Conservation (phyloP, 2,113 vertebrate genomes). For the Felis catus region DNA sequence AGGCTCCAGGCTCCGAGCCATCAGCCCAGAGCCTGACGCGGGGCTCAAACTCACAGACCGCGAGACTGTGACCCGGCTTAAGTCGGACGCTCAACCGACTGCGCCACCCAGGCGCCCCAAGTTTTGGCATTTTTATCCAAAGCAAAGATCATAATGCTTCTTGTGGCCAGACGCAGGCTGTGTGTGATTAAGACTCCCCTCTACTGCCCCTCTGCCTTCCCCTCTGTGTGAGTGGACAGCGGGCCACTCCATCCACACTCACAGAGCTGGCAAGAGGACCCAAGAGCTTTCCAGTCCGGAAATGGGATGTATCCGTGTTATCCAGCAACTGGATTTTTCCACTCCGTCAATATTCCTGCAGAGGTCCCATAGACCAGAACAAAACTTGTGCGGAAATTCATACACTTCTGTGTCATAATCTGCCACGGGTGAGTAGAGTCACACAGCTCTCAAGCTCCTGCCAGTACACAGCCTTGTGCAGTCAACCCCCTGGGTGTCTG, state of each 20-base stretch:
- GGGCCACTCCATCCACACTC: no score
- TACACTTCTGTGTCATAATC: not conserved
- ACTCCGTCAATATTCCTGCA: not conserved
- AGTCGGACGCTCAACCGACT: no score
- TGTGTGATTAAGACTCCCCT: not conserved
- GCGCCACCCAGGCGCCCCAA: no score
- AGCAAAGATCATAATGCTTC: not conserved
- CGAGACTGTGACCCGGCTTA: no score
- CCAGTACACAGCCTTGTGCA: not conserved
- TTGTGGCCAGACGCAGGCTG: not conserved
- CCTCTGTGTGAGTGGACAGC: accelerated
- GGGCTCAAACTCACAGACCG: no score
- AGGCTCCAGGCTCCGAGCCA: no score
- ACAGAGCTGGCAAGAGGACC: no score
- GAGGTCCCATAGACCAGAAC: not conserved
- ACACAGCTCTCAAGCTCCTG: not conserved
- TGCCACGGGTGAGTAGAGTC: no score
- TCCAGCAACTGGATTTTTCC: no score
- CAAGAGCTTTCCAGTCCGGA: not conserved
- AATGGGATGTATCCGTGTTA: not conserved
- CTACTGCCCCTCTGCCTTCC: not conserved
- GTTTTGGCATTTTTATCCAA: not conserved
- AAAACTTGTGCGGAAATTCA: not conserved
- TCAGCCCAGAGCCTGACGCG: no score
- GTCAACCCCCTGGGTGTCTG: not conserved